These are phyloP conservation scores for Stomatorhinus ivindoensis DNA, from an alignment of 2,113 vertebrate genomes.

Conservation along the genomic window DNA sequence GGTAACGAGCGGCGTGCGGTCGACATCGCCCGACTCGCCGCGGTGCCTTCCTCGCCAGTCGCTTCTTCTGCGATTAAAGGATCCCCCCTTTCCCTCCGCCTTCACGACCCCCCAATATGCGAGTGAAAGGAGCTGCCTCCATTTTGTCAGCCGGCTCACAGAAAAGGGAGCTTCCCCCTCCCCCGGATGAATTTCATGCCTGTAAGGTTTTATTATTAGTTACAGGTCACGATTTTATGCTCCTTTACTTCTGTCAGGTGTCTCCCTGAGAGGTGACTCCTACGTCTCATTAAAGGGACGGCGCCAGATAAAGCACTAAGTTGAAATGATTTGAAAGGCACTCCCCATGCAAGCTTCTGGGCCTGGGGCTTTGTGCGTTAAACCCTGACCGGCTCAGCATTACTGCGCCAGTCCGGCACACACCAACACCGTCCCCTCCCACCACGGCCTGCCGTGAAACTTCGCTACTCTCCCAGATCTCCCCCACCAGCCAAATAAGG, in stretches of 20 bases:
- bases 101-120: too few relatives aligned
- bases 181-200: conserved; percentile 6
- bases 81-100: background rate
- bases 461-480: background rate
- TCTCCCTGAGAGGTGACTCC: conserved; percentile 14
- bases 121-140: background rate
- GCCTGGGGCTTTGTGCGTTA: background rate
- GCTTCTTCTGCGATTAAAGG: background rate
- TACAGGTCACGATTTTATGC: conserved; percentile 18
- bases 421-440: background rate
- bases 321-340: background rate
- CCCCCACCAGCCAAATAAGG: background rate
- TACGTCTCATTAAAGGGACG: conserved; percentile 14
- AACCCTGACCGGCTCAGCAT: background rate
- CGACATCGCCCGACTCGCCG: background rate
- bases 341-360: background rate
- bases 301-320: background rate
- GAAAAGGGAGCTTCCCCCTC: background rate
- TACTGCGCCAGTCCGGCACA: background rate
- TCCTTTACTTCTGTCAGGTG: conserved; percentile 21
- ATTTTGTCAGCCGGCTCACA: conserved; percentile 8
- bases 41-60: background rate
- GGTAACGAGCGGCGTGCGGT: background rate
- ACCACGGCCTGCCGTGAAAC: background rate
- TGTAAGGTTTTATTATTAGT: conserved; percentile 16